Base-by-base conservation (phyloP, 2,888 invertebrate genomes). In the Athetis lepigone region DNA sequence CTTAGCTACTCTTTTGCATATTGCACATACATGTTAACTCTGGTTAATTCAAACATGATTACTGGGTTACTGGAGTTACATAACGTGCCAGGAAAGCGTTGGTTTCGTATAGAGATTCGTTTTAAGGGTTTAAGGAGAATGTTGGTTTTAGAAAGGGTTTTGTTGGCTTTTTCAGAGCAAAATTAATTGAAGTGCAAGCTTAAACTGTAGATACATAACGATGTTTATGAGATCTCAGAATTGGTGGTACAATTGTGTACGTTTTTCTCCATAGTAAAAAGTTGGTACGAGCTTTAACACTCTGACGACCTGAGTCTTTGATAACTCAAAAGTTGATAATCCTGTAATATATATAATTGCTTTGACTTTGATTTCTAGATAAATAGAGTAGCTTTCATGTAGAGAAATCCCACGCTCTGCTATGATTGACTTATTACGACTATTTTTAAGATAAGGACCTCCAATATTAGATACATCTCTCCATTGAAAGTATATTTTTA, bases 21-120 rank as follows among this genome's bases (percentile, higher is more conserved):
- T 62, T 79, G 58, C 61, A 56, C 42, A 64, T 47, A 75, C 42
- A 62, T 50, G 50, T 60, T 66, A 75, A 75, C 60, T 78, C 40
- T 46, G 55, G 50, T 60, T 66, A 75, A 75, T 63, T 78, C 40
- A 50, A 58, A 69, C 29, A 49, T 51, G 56, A 52, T 55, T 46
- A 25, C 33, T 49, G 2, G n/a, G 39, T 70, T 54, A 70, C 40
- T 27, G 43, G 2, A 13, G 39, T 70, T 54, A 70, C 40, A 52
- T 47, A 49, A 57, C n/a, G 16, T 40, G 29, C 29, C 18, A 45
- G 45, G 67, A 65, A 66, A 66, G 18, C 8, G 1, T 9, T 40
- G 33, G 25, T 36, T 66, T 21, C 13, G 33, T 7, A 11, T n/a
- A n/a, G 13, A 40, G 11, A 36, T 42, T 37, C 18, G 18, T 46